Conservation (phyloP, 2,113 vertebrate genomes). For the Gracilinanus agilis region DNA sequence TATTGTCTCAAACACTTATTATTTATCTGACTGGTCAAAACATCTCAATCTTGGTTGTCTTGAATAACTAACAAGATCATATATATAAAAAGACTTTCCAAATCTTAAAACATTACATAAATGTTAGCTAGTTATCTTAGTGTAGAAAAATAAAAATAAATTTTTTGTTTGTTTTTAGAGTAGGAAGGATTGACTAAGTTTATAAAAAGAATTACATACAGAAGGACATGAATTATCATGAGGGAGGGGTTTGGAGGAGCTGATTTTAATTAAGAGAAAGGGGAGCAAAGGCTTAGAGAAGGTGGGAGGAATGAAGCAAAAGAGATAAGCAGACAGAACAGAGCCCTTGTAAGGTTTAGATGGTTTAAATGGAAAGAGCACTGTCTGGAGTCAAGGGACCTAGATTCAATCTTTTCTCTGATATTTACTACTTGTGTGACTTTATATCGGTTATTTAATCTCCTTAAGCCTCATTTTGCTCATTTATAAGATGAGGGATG, state of each 20-base stretch:
- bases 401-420: background rate
- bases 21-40: background rate
- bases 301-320: background rate
- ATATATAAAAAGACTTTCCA: background rate
- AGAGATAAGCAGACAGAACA: background rate
- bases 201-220: too few relatives aligned
- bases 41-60: background rate
- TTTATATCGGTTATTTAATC: too few relatives aligned
- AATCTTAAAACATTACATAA: too few relatives aligned
- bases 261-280: background rate
- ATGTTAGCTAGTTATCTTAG: background rate
- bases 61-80: background rate
- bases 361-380: background rate
- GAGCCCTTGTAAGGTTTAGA: background rate
- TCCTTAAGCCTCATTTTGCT: too few relatives aligned
- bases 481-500: background rate
- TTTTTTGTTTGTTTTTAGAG: background rate
- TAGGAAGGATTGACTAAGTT: background rate
- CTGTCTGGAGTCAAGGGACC: background rate
- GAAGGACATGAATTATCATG: background rate
- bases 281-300: background rate
- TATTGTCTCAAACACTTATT: background rate
- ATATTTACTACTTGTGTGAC: too few relatives aligned
- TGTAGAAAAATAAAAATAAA: background rate
- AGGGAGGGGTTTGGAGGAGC: background rate